Percentiles rank a stretch among this genome's conserved stretches.
phyloP scores from a whole-genome alignment of 1,140 invertebrate genomes.

The Holcopasites calliopsidis region DNA sequence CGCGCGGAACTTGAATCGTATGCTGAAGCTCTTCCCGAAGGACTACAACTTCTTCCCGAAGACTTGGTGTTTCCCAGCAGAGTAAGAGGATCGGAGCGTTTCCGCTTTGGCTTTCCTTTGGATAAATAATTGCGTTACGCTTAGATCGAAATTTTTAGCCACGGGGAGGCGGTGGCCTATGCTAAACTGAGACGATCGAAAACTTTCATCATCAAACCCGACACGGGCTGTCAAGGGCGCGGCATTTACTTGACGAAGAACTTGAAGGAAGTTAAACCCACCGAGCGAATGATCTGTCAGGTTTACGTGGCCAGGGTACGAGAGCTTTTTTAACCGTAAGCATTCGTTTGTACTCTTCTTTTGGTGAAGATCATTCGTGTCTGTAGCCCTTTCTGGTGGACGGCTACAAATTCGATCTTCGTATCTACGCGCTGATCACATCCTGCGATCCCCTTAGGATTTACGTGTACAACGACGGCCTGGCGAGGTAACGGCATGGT shows the following conservation, averaged over 20 bases:
- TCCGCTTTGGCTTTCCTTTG: too few relatives aligned
- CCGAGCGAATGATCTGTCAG: slow-evolving; percentile 92
- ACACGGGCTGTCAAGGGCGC: slow-evolving; percentile 91
- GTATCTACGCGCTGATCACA: slow-evolving; percentile 96
- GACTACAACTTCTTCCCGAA: slow-evolving; percentile 95
- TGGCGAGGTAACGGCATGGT: slow-evolving; percentile 84
- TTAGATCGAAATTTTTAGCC: slow-evolving; percentile 70
- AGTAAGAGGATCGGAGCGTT: slow-evolving; percentile 81
- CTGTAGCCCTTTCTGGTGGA: slow-evolving; percentile 92
- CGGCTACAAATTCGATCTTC: slow-evolving; percentile 98
- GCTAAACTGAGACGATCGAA: slow-evolving; percentile 84
- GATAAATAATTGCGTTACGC: neutral
- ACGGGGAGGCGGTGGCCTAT: slow-evolving; percentile 84
- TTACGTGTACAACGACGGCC: slow-evolving; percentile 97
- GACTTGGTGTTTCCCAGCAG: slow-evolving; percentile 96
- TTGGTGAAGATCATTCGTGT: slow-evolving; percentile 20
- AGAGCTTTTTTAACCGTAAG: neutral
- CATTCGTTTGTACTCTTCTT: slow-evolving; percentile 5
- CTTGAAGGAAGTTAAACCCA: slow-evolving; percentile 88
- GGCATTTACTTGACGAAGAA: slow-evolving; percentile 92
- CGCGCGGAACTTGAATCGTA: slow-evolving; percentile 91
- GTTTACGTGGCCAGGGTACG: slow-evolving; percentile 84
- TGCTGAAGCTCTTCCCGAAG: slow-evolving; percentile 91
- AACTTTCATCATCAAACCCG: slow-evolving; percentile 94
- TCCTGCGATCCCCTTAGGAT: slow-evolving; percentile 95